phyloP scores from a whole-genome alignment of 2,888 invertebrate genomes.

The Oegoconia quadripuncta region DNA sequence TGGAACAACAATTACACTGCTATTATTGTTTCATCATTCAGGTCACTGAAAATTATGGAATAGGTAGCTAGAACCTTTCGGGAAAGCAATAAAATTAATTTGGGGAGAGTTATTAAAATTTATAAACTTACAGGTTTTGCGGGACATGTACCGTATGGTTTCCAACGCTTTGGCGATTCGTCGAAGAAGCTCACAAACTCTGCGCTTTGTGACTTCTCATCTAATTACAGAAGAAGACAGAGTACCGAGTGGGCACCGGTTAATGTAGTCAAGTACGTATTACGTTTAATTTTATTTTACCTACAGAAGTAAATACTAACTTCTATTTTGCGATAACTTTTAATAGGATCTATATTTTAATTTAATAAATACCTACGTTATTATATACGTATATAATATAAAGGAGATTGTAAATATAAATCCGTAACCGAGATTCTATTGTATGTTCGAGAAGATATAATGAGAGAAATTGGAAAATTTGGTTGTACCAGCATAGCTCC shows the following conservation, averaged over 20 bases:
- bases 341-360: too few species aligned
- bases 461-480: too few species aligned
- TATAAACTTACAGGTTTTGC: slow-evolving; percentile 75
- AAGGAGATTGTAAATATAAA: too few species aligned
- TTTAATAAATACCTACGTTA: too few species aligned
- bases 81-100: background rate
- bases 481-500: too few species aligned
- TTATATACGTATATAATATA: too few species aligned
- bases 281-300: slow-evolving; percentile 14
- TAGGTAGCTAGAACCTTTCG: background rate
- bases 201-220: slow-evolving; percentile 86
- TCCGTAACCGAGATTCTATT: too few species aligned
- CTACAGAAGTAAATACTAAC: background rate
- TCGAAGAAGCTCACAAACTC: slow-evolving; percentile 83
- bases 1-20: too few species aligned
- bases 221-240: slow-evolving; percentile 84
- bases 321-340: background rate
- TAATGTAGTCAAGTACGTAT: slow-evolving; percentile 74
- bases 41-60: background rate
- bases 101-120: background rate
- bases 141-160: slow-evolving; percentile 83
- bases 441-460: too few species aligned
- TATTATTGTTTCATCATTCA: too few species aligned
- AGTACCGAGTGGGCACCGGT: slow-evolving; percentile 88
- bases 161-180: slow-evolving; percentile 81